Base-by-base conservation (phyloP, 1,140 invertebrate species). In the Bombus vancouverensis region DNA sequence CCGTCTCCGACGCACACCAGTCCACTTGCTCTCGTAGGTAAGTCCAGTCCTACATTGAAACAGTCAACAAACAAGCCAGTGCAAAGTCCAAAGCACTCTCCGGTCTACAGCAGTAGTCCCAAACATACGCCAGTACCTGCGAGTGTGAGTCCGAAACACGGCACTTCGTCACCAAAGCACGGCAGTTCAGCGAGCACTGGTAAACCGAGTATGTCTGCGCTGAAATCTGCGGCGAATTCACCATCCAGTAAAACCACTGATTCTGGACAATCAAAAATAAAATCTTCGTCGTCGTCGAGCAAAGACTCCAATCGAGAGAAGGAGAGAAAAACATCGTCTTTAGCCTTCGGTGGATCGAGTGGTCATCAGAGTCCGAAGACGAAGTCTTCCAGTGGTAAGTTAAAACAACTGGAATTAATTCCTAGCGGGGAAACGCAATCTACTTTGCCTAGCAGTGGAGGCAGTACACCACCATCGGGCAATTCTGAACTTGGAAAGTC, bases 131-230 rank as follows among this genome's bases (percentile, higher is more conserved):
- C 93, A 57, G 90, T 96, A 87, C 94, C 96, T 82, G 96, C 96
- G 71, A 96, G 96, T 85, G 97, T 95, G 75, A 97, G 96, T 95
- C 97, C 97, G 89, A 97, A 97, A 94, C 96, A 96, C 93, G 96
- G 93, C 93, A 97, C 97, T 0, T 97, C 97, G 39, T 97, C 97
- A 9, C 97, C 97, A 22, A 98, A 98, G 93, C 97, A 98, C 84
- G 96, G 96, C 77, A 96, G 94, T 32, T 95, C 95, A 3, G 95
- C 96, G 2, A 96, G 97, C 86, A 97, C 97, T 1, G 98, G 98
- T 0, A 98, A 98, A 92, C 98, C 98, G 0, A 98, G 98, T 91
- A 98, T 98, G 97, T 98, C 97, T 0, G 96, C 98, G 2, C 93
- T 98, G n/a, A 98, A 98, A 92, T 98, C 97, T 39, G 97, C 97